These are phyloP conservation scores for Gymnocephalus cernua DNA, from an alignment of 2,113 vertebrate genomes.

Conservation along the genomic window DNA sequence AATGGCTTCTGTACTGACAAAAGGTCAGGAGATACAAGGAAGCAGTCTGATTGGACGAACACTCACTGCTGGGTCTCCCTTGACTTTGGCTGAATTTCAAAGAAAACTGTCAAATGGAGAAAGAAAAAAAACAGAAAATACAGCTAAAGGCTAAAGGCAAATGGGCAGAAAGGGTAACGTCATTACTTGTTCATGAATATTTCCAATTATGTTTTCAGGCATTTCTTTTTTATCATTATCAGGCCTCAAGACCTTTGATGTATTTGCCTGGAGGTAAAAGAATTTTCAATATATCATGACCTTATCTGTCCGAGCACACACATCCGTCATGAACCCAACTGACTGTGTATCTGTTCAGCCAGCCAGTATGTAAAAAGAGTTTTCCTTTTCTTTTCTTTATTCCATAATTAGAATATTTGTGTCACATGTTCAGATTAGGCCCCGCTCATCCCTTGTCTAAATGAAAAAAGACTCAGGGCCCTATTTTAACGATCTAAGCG, in stretches of 20 bases:
- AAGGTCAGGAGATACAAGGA: slow-evolving; percentile 54
- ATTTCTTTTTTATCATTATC: neutral
- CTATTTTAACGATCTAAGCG: no score
- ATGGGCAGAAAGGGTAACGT: slow-evolving; percentile 26
- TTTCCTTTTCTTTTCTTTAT: neutral
- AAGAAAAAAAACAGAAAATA: slow-evolving; percentile 32
- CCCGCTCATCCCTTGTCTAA: neutral
- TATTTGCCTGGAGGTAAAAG: neutral
- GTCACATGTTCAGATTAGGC: neutral
- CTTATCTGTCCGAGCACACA: neutral
- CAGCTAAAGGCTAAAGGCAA: slow-evolving; percentile 20
- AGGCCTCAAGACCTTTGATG: neutral
- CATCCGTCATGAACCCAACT: no score
- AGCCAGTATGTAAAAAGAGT: neutral
- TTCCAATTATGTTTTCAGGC: slow-evolving; percentile 9
- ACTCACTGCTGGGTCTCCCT: slow-evolving; percentile 15
- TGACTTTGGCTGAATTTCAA: slow-evolving; percentile 44
- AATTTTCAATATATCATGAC: neutral
- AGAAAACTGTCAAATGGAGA: slow-evolving; percentile 28
- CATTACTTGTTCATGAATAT: slow-evolving; percentile 37
- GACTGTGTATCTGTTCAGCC: neutral
- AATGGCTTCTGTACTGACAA: slow-evolving; percentile 14
- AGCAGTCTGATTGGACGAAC: slow-evolving; percentile 46
- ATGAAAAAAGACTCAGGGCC: neutral
- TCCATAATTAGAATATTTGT: neutral